phyloP scores from a whole-genome alignment of 1,140 invertebrate species.

The Phenacoccus solenopsis region DNA sequence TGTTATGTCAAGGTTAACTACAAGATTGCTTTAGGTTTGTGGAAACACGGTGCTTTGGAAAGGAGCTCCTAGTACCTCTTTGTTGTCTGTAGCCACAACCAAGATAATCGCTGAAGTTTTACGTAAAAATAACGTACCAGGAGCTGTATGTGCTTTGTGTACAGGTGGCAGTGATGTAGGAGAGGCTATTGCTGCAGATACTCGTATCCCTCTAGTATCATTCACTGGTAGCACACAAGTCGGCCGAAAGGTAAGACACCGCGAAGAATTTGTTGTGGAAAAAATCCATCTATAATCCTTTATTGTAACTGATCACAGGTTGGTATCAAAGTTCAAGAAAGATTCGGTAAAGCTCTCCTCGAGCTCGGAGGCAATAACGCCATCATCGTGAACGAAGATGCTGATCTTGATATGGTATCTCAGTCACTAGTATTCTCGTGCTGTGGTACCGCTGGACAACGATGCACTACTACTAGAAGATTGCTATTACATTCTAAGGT shows the following conservation, averaged over 20 bases:
- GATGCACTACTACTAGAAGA: constrained; percentile 82
- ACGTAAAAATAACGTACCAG: constrained; percentile 73
- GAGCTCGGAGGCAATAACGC: constrained; percentile 98
- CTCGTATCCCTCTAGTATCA: constrained; percentile 64
- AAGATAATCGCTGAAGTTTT: constrained; percentile 72
- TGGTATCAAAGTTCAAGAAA: constrained; percentile 73
- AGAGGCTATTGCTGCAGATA: constrained; percentile 65
- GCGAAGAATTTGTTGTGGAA: no score
- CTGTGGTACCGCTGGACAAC: constrained; percentile 91
- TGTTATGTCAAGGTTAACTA: background rate
- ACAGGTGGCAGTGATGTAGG: constrained; percentile 83
- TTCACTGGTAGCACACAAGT: constrained; percentile 89
- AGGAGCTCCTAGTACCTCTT: constrained; percentile 79
- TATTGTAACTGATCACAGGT: constrained; percentile 40
- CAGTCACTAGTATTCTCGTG: constrained; percentile 89
- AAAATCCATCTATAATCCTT: no score
- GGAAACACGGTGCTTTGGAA: constrained; percentile 95
- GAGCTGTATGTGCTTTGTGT: constrained; percentile 71
- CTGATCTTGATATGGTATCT: constrained; percentile 78
- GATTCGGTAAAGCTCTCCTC: constrained; percentile 84
- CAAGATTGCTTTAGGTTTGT: constrained; percentile 42
- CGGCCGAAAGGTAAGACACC: constrained; percentile 61
- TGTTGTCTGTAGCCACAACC: constrained; percentile 84
- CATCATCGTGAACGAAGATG: constrained; percentile 68
- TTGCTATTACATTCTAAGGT: constrained; percentile 70